phyloP scores from a whole-genome alignment of 53 echinoderm and acorn worm genomes.

The Echinarachnius parma region DNA sequence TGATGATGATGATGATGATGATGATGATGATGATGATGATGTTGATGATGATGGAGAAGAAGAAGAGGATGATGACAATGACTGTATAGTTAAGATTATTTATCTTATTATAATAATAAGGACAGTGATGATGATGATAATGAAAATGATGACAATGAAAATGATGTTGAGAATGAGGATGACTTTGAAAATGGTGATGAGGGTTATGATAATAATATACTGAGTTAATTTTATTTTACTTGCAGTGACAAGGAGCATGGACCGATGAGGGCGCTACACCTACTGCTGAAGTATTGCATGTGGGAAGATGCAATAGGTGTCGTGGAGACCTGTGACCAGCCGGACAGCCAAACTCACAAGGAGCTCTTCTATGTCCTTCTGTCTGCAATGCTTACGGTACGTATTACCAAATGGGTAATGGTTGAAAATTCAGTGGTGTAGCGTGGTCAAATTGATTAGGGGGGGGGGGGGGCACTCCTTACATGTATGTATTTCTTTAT shows the following conservation, averaged over 20 bases:
- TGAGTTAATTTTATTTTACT: too few species aligned
- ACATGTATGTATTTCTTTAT: too few species aligned
- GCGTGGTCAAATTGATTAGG: not conserved
- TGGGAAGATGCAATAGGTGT: conserved; percentile 20
- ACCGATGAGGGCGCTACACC: conserved; percentile 23
- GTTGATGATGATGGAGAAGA: too few species aligned
- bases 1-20: conserved; percentile 1
- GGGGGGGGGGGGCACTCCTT: not conserved
- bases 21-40: not conserved
- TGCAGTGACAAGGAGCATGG: conserved; percentile 21
- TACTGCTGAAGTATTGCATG: conserved; percentile 10
- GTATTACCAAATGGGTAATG: not conserved
- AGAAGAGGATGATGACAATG: too few species aligned
- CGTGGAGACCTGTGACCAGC: not conserved
- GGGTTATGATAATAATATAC: too few species aligned
- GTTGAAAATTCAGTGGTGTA: not conserved
- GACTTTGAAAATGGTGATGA: too few species aligned
- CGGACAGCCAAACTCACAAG: conserved; percentile 23
- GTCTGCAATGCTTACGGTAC: conserved; percentile 14
- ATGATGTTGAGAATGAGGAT: too few species aligned
- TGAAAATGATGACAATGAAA: too few species aligned
- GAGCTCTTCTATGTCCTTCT: conserved; percentile 35
- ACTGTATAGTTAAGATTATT: too few species aligned
- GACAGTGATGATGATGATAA: too few species aligned
- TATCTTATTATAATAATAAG: too few species aligned